Percentiles rank a stretch among this genome's conserved stretches.
phyloP scores from a whole-genome alignment of 2,888 invertebrate species.

The Polyploca ridens region DNA sequence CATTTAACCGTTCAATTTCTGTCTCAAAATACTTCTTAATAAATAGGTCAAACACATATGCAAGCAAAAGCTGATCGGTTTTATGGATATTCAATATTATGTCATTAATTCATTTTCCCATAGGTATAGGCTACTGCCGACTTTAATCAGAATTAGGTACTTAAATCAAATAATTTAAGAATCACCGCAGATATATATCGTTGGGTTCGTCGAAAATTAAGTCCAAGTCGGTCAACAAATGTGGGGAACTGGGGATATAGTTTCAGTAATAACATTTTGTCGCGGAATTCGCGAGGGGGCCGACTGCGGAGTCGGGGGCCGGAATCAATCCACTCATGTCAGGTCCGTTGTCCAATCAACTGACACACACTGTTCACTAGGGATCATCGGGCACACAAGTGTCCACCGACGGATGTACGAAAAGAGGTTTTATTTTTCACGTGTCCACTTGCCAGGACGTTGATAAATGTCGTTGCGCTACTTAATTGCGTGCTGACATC shows the following conservation, averaged over 20 bases:
- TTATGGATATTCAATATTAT: background rate
- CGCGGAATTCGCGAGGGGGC: constrained; percentile 52
- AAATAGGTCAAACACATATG: constrained; percentile 20
- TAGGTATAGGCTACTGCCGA: no score
- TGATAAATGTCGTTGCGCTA: constrained; percentile 39
- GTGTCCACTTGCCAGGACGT: constrained; percentile 28
- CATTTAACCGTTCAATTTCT: no score
- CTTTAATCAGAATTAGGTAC: background rate
- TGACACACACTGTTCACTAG: constrained; percentile 75
- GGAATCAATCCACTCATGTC: constrained; percentile 81
- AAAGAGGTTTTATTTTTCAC: constrained; percentile 27
- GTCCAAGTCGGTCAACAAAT: constrained; percentile 59
- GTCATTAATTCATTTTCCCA: background rate
- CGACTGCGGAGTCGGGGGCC: constrained; percentile 37
- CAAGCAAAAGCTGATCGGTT: constrained; percentile 17
- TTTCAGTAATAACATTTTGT: constrained; percentile 75
- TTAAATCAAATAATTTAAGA: background rate
- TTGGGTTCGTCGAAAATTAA: constrained; percentile 49
- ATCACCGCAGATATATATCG: background rate
- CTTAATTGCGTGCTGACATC: constrained; percentile 43
- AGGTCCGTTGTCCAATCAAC: constrained; percentile 79
- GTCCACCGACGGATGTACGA: constrained; percentile 41
- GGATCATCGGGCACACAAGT: constrained; percentile 59
- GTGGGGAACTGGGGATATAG: constrained; percentile 50
- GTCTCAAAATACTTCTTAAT: no score